These are phyloP conservation scores for Balearica regulorum DNA, from an alignment of 2,797 vertebrate species.

Conservation along the genomic window DNA sequence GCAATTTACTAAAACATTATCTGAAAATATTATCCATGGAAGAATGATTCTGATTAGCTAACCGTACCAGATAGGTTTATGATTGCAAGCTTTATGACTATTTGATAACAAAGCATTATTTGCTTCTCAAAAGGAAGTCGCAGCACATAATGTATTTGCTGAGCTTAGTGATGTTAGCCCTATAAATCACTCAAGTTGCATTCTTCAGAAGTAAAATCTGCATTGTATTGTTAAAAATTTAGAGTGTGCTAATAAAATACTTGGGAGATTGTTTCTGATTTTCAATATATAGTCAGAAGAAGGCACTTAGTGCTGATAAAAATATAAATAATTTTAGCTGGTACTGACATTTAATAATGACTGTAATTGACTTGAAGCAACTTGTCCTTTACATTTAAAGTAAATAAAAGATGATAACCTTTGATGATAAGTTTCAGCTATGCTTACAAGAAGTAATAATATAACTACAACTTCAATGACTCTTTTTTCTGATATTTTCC, in stretches of 20 bases:
- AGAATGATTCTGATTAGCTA: conserved; percentile 53
- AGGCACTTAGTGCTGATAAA: not conserved
- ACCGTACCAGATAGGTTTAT: conserved; percentile 9
- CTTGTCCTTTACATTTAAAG: not conserved
- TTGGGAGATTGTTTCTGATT: not conserved
- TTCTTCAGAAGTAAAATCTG: not conserved
- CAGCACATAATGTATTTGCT: not conserved
- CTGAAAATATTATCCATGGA: conserved; percentile 39
- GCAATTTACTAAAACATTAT: conserved; percentile 20
- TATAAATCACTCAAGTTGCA: conserved; percentile 16
- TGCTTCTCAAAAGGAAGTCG: conserved; percentile 1
- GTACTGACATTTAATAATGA: not conserved
- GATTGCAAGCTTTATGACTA: conserved; percentile 25
- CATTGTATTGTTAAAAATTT: not conserved
- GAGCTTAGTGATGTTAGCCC: not conserved
- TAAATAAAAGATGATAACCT: not conserved
- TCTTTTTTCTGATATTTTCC: not conserved
- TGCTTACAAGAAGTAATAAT: not conserved
- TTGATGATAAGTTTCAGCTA: not conserved
- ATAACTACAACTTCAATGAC: not conserved
- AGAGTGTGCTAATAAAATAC: not conserved
- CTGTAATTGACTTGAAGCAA: not conserved
- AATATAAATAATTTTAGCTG: not conserved
- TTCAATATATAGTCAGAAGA: not conserved
- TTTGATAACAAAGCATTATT: conserved; percentile 21